phyloP scores from a whole-genome alignment of 2,113 vertebrate species.

The Nesogale talazaci region DNA sequence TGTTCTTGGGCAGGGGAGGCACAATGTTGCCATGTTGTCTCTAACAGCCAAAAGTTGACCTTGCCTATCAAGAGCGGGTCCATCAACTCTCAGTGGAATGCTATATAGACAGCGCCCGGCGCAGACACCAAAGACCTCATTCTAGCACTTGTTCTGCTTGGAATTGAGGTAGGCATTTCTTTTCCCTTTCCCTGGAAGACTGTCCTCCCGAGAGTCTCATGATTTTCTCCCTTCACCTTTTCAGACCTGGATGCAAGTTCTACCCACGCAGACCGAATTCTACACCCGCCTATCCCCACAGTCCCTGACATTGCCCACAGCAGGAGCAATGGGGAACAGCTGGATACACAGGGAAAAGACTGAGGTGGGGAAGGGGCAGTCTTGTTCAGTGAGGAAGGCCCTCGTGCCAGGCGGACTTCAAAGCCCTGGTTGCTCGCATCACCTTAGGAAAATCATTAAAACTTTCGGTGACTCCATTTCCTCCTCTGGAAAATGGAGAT shows the following conservation, averaged over 20 bases:
- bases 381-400: no score
- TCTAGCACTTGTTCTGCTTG: neutral
- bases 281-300: no score
- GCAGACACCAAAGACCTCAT: neutral
- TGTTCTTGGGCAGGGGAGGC: neutral
- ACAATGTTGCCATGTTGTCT: neutral
- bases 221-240: neutral
- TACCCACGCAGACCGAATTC: no score
- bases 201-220: neutral
- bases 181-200: neutral
- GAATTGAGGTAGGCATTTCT: neutral
- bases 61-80: no score
- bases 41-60: neutral
- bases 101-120: neutral
- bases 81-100: no score
- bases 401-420: neutral
- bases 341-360: no score
- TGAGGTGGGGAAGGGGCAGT: neutral
- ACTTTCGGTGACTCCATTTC: slow-evolving; percentile 51
- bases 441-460: neutral
- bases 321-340: no score
- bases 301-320: neutral
- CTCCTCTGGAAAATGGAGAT: slow-evolving; percentile 35
- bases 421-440: neutral
- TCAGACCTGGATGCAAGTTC: neutral